Evolutionary conservation across 64 coral and sea anemone genomes (phyloP), one percentile per base, ranked within the genome.

Genomic region (Astreopora myriophthalma): DNA sequence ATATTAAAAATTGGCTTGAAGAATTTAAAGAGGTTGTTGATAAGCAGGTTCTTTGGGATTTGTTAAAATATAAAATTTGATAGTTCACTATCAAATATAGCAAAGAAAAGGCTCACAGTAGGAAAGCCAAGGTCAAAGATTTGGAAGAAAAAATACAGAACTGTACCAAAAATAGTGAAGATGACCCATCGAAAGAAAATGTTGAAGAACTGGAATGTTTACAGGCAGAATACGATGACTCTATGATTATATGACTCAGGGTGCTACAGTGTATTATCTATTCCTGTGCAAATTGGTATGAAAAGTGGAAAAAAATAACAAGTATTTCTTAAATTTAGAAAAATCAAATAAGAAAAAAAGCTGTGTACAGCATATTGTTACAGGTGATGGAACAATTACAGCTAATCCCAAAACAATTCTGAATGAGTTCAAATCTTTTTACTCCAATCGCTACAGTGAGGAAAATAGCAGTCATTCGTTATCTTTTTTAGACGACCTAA

Each of bases 231-330:
- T 92, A 92, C 27, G 69, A 92, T 61, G 25, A 33, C 2, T 44
- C 5, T 85, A 92, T 28, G 90, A 75, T 30, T 74, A 92, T 34
- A 92, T 85, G 39, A 66, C 80, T 22, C 27, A 73, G 34, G 89
- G 89, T 11, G 8, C 35, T n/a, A n/a, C n/a, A n/a, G n/a, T n/a
- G n/a, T 14, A 73, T 88, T 52, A 48, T 91, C 32, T 34, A 39
- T 27, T 91, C 88, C 14, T 19, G 76, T 34, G 67, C 57, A 16
- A 69, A 80, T 27, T 82, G 62, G 88, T 91, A 81, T 34, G 88
- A 91, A 68, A 46, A 63, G 12, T 60, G 88, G 88, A 91, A 48
- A 91, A 91, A 91, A 91, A 83, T 33, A 91, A 42, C 38, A 91
- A 91, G 80, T 76, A 89, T 63, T 89, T 89, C 39, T 36, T 89